Base-by-base conservation (phyloP, 2,113 vertebrate species). In the Aix galericulata region DNA sequence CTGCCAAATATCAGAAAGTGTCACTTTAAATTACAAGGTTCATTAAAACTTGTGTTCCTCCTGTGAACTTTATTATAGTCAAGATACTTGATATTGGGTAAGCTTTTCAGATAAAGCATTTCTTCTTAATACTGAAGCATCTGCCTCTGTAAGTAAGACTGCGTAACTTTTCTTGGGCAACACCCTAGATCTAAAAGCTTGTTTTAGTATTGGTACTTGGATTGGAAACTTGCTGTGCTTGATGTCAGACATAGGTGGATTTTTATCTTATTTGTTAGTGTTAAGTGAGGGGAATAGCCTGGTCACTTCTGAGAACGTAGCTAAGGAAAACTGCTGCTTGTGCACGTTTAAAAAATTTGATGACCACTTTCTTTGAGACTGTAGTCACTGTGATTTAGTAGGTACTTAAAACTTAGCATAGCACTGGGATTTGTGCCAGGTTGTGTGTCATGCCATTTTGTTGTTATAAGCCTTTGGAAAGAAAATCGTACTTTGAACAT, bases 1-100 rank as follows among this genome's bases (percentile, higher is more conserved):
- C 69, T 97, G 83, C 46, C 34, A 88, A 94, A 93, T 96, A 92
- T 92, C 77, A 96, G 60, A 91, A 82, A 82, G 81, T 87, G 50
- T 82, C 84, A n/a, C 29, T 79, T 90, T 10, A n/a, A 82, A 80
- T 72, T 60, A 25, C 8, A 29, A 26, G 12, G 5, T 46, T 77
- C 9, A 3, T 81, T 74, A 67, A 73, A 64, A 9, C 10, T 75
- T 59, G 6, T 62, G 7, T 67, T n/a, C 16, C 10, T 53, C 68
- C 46, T 75, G 36, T 75, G 25, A 27, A 36, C 25, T 83, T 75
- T 4, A 59, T 5, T 86, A 9, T 36, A 29, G 17, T 60, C 23
- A 66, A 74, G 14, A 32, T 27, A 7, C 2, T 46, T 69, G 3
- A n/a, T 31, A 13, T 31, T 23, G 66, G n/a, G 11, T 76, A 67